phyloP scores from a whole-genome alignment of 2,888 invertebrate genomes.

The Emmelina monodactyla region DNA sequence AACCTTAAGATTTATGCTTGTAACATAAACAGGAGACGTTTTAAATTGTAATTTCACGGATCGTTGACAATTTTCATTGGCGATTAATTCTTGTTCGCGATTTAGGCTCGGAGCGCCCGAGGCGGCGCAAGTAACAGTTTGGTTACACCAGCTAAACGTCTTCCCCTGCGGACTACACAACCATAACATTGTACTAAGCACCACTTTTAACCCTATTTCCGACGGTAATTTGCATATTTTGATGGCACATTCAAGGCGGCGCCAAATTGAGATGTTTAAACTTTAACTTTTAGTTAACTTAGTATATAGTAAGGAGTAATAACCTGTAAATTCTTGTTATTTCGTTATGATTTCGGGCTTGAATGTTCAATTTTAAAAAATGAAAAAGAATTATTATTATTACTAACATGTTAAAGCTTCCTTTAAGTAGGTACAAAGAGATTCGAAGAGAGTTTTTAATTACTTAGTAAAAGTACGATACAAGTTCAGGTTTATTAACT shows the following conservation, averaged over 20 bases:
- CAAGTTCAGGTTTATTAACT: no score
- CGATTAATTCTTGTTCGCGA: constrained; percentile 53
- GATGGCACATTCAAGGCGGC: constrained; percentile 15
- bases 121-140: constrained; percentile 21
- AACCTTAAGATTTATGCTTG: constrained; percentile 19
- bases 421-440: no score
- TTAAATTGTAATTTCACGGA: constrained; percentile 62
- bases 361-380: no score
- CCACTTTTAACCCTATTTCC: not conserved
- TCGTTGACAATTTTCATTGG: constrained; percentile 55
- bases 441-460: no score
- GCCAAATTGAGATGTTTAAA: no score
- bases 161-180: not conserved
- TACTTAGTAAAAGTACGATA: no score
- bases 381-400: no score
- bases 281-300: no score
- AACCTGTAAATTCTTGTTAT: no score
- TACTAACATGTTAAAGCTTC: no score
- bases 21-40: constrained; percentile 37
- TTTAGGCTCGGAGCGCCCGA: constrained; percentile 26
- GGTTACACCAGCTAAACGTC: not conserved
- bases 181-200: not conserved
- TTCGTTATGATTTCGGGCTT: no score
- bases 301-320: no score
- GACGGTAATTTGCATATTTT: constrained; percentile 23